A percentile compares a stretch with the other conserved stretches of the same genome.
phyloP scores from a whole-genome alignment of 2,113 vertebrate genomes.

The Herpailurus yagouaroundi region DNA sequence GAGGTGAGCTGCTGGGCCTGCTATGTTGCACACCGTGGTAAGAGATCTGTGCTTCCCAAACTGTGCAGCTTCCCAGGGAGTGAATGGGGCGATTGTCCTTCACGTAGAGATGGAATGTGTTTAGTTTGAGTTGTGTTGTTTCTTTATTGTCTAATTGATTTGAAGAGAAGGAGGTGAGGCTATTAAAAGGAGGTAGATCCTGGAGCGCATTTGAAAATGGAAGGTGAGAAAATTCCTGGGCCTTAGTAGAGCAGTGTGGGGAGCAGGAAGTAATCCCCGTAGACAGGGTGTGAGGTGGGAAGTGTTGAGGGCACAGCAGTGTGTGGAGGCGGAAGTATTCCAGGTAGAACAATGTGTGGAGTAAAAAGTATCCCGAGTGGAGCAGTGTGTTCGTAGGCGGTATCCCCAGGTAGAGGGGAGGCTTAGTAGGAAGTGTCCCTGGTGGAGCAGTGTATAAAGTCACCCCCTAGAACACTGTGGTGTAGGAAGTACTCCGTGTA shows the following conservation, averaged over 20 bases:
- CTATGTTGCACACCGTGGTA: not conserved
- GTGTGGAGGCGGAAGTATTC: not conserved
- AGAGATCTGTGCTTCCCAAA: not conserved
- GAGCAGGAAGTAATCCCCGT: not conserved
- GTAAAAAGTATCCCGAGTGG: not conserved
- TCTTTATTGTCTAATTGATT: not conserved
- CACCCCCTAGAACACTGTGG: too few species aligned
- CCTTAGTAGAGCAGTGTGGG: not conserved
- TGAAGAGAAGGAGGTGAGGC: not conserved
- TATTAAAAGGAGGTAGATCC: not conserved
- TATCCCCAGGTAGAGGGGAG: not conserved
- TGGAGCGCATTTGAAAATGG: not conserved
- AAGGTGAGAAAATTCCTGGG: not conserved
- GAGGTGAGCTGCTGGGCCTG: not conserved
- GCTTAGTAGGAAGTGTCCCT: not conserved
- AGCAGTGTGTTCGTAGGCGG: not conserved
- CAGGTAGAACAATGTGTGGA: not conserved
- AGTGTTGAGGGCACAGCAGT: not conserved
- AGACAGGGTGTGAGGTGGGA: not conserved
- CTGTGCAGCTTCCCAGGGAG: not conserved
- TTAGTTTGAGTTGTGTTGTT: not conserved
- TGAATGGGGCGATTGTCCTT: not conserved
- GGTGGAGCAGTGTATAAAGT: not conserved
- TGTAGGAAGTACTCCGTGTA: not conserved
- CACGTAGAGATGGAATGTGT: not conserved